phyloP scores from a whole-genome alignment of 92 coral and sea anemone genomes.

The Parazoanthus atlanticus region DNA sequence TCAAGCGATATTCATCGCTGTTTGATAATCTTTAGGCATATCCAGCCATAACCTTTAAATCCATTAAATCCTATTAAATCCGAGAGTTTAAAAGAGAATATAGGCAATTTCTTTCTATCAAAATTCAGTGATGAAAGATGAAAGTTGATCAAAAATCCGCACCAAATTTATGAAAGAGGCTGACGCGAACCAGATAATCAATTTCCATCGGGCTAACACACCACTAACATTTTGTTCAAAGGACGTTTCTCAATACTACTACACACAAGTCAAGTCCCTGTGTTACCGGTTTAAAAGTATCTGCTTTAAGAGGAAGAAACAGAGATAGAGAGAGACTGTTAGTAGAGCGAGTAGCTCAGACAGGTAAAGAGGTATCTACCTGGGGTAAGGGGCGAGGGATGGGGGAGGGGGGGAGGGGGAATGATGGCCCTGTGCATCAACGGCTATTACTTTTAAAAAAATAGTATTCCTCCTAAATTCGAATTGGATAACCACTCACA shows the following conservation, averaged over 20 bases:
- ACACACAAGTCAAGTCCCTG: slow-evolving; percentile 9
- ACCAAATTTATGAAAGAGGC: too few relatives aligned
- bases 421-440: neutral
- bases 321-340: slow-evolving; percentile 10
- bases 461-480: too few relatives aligned
- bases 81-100: too few relatives aligned
- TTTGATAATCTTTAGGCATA: too few relatives aligned
- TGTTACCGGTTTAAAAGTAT: slow-evolving; percentile 11
- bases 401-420: neutral
- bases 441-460: neutral
- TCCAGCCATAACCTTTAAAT: too few relatives aligned
- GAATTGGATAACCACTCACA: too few relatives aligned
- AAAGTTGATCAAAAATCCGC: too few relatives aligned
- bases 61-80: too few relatives aligned
- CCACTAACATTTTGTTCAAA: neutral
- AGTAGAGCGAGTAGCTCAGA: neutral
- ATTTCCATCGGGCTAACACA: neutral
- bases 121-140: too few relatives aligned
- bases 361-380: neutral
- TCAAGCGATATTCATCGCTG: too few relatives aligned
- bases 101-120: too few relatives aligned
- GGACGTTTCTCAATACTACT: neutral
- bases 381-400: neutral
- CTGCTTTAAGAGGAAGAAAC: slow-evolving; percentile 10
- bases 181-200: too few relatives aligned